Evolutionary conservation across 2,888 invertebrate genomes (phyloP).

Genomic region (Pogonocherus hispidulus): DNA sequence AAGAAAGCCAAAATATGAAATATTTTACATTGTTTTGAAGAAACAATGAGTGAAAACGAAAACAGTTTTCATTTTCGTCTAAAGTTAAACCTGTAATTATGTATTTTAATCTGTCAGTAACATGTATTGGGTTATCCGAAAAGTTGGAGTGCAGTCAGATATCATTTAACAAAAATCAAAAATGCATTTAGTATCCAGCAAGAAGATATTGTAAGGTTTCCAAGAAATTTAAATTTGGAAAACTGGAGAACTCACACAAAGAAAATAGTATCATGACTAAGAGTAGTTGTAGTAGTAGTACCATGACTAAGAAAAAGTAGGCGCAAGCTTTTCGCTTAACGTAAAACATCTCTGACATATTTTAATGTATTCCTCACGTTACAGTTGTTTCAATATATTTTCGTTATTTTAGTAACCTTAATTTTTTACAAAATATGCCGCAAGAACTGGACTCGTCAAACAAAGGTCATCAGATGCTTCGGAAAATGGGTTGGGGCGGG

Average conservation of each 20-base stretch:
- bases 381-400: constrained; percentile 35
- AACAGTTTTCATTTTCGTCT: too few species aligned
- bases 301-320: neutral
- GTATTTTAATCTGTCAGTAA: neutral
- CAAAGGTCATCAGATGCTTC: constrained; percentile 96
- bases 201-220: too few species aligned
- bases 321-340: neutral
- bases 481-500: constrained; percentile 99
- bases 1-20: too few species aligned
- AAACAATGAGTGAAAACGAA: too few species aligned
- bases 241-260: too few species aligned
- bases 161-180: too few species aligned
- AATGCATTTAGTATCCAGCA: too few species aligned
- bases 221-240: too few species aligned
- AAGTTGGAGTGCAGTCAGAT: constrained; percentile 10
- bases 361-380: neutral
- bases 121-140: neutral
- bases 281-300: too few species aligned
- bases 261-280: too few species aligned
- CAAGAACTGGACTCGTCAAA: constrained; percentile 88
- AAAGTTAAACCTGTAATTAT: too few species aligned
- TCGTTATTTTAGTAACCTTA: constrained; percentile 49
- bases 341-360: neutral
- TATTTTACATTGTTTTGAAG: too few species aligned
- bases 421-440: constrained; percentile 51